A percentile compares a stretch with the other conserved stretches of the same genome.
phyloP scores from a whole-genome alignment of 2,888 invertebrate genomes.

The Chelonus formosanus region DNA sequence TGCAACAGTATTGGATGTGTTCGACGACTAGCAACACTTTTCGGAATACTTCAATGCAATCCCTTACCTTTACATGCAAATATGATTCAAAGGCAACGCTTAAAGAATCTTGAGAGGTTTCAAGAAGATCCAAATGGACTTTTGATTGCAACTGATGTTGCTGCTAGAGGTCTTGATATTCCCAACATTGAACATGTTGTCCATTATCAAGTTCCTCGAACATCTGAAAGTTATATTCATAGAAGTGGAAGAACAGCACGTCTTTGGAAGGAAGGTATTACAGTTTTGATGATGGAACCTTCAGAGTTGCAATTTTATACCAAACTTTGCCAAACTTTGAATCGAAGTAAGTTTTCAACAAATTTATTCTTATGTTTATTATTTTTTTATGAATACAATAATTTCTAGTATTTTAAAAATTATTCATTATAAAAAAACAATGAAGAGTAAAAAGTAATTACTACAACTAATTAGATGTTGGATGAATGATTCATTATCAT shows the following conservation, averaged over 20 bases:
- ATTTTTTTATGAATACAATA: background rate
- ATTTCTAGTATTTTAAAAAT: background rate
- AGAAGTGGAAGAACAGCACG: constrained; percentile 96
- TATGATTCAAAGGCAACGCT: constrained; percentile 93
- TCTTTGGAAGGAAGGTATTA: constrained; percentile 86
- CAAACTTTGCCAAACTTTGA: constrained; percentile 84
- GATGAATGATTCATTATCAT: background rate
- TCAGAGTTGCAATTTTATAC: constrained; percentile 81
- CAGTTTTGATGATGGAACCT: constrained; percentile 91
- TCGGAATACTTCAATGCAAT: constrained; percentile 75
- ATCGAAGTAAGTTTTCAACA: constrained; percentile 74
- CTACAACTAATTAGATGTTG: no score
- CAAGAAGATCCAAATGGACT: constrained; percentile 77
- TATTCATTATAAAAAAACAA: no score
- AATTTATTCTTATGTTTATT: background rate
- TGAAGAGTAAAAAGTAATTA: no score
- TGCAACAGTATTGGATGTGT: constrained; percentile 95
- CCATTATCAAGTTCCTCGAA: constrained; percentile 95
- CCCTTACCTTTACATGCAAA: constrained; percentile 84
- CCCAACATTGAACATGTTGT: constrained; percentile 93
- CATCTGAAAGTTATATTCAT: constrained; percentile 95
- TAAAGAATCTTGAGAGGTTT: constrained; percentile 93
- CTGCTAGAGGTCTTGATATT: constrained; percentile 96
- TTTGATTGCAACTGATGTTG: constrained; percentile 94
- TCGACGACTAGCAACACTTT: constrained; percentile 76